Base-by-base conservation (phyloP, 2,888 invertebrate species). In the Cantharis nigra region DNA sequence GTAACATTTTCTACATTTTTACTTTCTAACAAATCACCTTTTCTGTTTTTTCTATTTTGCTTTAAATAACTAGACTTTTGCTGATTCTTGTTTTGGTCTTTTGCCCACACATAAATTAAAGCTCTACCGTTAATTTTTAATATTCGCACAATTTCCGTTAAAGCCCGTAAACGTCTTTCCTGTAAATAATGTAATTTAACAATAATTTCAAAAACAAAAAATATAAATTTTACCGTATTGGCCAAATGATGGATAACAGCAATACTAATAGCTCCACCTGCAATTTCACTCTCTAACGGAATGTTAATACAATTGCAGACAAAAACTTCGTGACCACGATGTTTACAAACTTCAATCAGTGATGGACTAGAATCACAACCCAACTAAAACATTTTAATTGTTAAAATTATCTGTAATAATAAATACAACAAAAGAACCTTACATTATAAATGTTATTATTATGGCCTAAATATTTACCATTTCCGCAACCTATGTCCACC, bases 231-330 rank as follows among this genome's bases (percentile, higher is more conserved):
- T 84, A 94, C 94, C 88, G 91, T 88, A 18, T 94, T 97, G 13
- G 97, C 94, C 80, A 99, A 91, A 89, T 99, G 99, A 88, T 99
- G 99, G 83, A 99, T 92, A 0, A 99, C 99, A 1, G 99, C 99
- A 83, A 99, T 97, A 87, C 97, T 97, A 63, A 99, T 93, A 75
- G 93, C 92, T 2, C 93, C 95, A 89, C 99, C 98, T 0, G 95
- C 93, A 77, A 90, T 90, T 23, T 86, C 88, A 80, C 92, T 90
- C 70, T 91, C 90, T 74, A 98, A 89, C 0, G 96, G 95, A 49
- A 97, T 87, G 63, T 89, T 84, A 18, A 98, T 89, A 81, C 96
- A 93, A 89, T 98, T 96, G 64, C 94, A 92, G 0, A 93, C 90
- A 83, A 96, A 91, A 67, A 94, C 93, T 85, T 95, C 92, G 78